These are phyloP conservation scores for Epistrophe grossulariae DNA, from an alignment of 2,888 invertebrate species.

Conservation along the genomic window DNA sequence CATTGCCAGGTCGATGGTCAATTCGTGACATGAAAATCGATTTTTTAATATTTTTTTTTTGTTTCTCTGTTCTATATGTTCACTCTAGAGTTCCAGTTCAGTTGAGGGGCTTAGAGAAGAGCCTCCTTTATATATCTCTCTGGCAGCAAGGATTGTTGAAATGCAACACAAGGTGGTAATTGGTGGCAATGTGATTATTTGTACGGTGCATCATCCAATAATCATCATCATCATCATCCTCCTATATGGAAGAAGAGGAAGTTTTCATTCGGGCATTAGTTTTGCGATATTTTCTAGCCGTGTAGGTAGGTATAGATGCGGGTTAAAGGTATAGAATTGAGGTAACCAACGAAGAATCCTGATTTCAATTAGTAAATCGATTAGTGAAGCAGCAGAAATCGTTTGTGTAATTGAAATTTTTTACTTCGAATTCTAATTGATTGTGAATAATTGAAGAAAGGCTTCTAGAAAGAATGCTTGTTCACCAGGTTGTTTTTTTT, in stretches of 20 bases:
- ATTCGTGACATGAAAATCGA: conserved; percentile 74
- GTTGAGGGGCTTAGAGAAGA: background rate
- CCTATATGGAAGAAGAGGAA: background rate
- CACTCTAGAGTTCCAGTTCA: background rate
- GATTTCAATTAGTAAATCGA: conserved; percentile 68
- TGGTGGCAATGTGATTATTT: conserved; percentile 41
- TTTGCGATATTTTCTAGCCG: background rate
- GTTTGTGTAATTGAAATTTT: conserved; percentile 59
- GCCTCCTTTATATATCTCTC: conserved; percentile 8
- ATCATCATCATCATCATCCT: conserved; percentile 16
- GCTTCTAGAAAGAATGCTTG: background rate
- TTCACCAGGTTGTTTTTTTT: background rate
- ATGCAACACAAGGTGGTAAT: conserved; percentile 28
- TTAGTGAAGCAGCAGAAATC: conserved; percentile 48
- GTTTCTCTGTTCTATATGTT: background rate
- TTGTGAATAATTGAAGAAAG: conserved; percentile 36
- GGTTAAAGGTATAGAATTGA: background rate
- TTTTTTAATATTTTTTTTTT: conserved; percentile 32
- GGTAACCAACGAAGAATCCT: conserved; percentile 27
- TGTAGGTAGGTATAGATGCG: too few relatives aligned
- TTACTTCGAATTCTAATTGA: conserved; percentile 21
- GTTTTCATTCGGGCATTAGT: background rate
- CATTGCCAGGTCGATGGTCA: conserved; percentile 69
- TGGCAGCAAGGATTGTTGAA: background rate
- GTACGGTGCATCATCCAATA: conserved; percentile 49